Evolutionary conservation across 2,797 vertebrate genomes (phyloP), one percentile per base, ranked within the genome.

Genomic region (Hyperoplus lanceolatus): DNA sequence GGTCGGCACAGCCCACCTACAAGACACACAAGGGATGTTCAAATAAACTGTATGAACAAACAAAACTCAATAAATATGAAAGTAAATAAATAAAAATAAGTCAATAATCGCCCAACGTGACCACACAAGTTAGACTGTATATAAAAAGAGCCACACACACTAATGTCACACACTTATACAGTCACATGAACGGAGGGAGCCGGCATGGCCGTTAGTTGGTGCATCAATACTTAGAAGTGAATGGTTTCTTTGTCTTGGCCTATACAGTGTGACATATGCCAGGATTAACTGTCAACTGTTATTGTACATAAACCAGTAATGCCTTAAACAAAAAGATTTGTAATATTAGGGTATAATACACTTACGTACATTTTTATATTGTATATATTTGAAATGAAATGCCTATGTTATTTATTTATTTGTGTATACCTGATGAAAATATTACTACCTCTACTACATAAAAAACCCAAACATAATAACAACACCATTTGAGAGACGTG

Each of bases 1-100:
- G 93, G 90, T 98, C 97, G 0, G 97, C 95, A 1, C 96, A 96
- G 45, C 96, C 96, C 75, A 94, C 93, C 97, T 98, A 88, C 0
- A 4, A 61, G n/a, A 69, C 14, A 43, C 14, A 43, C 15, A 21
- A 1, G 2, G 12, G 7, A 29, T 29, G 29, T 29, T 29, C 29
- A 29, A 29, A 29, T 29, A 29, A 29, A 29, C 29, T 29, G 29
- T 29, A 29, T 29, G 29, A 29, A 29, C 3, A 29, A 29, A 29
- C 29, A 29, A 29, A 29, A 29, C 29, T 29, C 29, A 29, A 29
- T 29, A 29, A 29, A 29, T 29, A 29, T 29, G 29, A 29, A 29
- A 29, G 29, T 29, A 29, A 29, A 29, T 29, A 29, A 29, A 29
- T 29, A 29, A 29, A 29, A 29, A 29, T 29, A 29, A 29, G 29